phyloP scores from a whole-genome alignment of 1,140 invertebrate species.

The Hyles vespertilio region DNA sequence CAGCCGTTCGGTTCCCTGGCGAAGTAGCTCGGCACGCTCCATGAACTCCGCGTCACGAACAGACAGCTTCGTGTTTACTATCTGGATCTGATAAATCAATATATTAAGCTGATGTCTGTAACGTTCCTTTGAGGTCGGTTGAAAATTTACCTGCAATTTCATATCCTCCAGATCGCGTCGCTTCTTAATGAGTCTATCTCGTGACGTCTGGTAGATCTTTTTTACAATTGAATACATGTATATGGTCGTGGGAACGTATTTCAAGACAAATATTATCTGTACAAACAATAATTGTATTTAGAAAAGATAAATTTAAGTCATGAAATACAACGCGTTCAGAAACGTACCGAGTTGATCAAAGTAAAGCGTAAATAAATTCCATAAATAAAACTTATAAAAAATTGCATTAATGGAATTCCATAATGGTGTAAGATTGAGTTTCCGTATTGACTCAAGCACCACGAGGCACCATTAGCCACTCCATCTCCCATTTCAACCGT shows the following conservation, averaged over 20 bases:
- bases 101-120: neutral
- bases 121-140: no score
- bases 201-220: slow-evolving; percentile 39
- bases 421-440: slow-evolving; percentile 34
- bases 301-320: neutral
- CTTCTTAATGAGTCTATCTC: slow-evolving; percentile 39
- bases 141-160: slow-evolving; percentile 44
- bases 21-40: slow-evolving; percentile 38
- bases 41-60: slow-evolving; percentile 46
- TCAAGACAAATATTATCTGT: slow-evolving; percentile 53
- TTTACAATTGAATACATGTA: slow-evolving; percentile 52
- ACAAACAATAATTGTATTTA: slow-evolving; percentile 15
- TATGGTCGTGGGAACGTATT: slow-evolving; percentile 50
- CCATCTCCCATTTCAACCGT: neutral
- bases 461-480: slow-evolving; percentile 25
- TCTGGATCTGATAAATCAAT: slow-evolving; percentile 41
- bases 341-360: slow-evolving; percentile 44
- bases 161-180: slow-evolving; percentile 55
- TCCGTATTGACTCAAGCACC: slow-evolving; percentile 29
- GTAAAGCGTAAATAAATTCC: slow-evolving; percentile 40
- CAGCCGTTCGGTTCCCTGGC: slow-evolving; percentile 34
- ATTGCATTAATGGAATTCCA: slow-evolving; percentile 28
- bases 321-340: neutral
- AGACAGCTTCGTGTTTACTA: slow-evolving; percentile 53
- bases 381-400: slow-evolving; percentile 36